A percentile compares a stretch with the other conserved stretches of the same genome.
Conservation (phyloP, 2,113 vertebrate species). For the Micromys minutus region DNA sequence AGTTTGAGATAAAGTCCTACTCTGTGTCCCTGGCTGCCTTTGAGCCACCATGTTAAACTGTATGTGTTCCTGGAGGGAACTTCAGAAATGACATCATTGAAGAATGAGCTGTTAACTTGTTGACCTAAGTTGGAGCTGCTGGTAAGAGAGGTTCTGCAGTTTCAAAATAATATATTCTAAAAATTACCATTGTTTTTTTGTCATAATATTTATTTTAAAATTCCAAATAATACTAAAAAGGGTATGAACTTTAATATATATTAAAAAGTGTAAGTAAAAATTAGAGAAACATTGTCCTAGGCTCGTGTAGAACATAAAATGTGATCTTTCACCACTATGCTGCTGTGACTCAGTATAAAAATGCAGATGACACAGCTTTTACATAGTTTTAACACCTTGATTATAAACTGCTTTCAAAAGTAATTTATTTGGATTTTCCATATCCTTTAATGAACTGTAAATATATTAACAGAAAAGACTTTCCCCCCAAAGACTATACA, state of each 20-base stretch:
- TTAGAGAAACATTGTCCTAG: slow-evolving; percentile 44
- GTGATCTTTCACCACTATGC: background rate
- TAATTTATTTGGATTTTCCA: slow-evolving; percentile 88
- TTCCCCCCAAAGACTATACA: slow-evolving; percentile 82
- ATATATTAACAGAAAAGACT: slow-evolving; percentile 88
- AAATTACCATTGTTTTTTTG: slow-evolving; percentile 56
- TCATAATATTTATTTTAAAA: slow-evolving; percentile 73
- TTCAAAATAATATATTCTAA: slow-evolving; percentile 68
- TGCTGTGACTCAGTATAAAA: slow-evolving; percentile 68
- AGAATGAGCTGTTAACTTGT: slow-evolving; percentile 34
- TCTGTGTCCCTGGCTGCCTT: background rate
- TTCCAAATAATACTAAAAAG: slow-evolving; percentile 70
- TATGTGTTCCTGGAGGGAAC: slow-evolving; percentile 45
- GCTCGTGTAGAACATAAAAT: slow-evolving; percentile 49
- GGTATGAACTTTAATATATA: slow-evolving; percentile 39
- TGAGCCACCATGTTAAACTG: background rate
- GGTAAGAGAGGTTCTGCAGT: slow-evolving; percentile 12
- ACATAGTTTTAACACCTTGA: slow-evolving; percentile 69
- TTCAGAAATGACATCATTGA: slow-evolving; percentile 30
- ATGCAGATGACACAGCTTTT: slow-evolving; percentile 70
- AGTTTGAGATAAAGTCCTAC: background rate
- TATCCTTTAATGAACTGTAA: slow-evolving; percentile 87
- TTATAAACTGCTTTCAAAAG: slow-evolving; percentile 85
- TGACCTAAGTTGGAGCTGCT: slow-evolving; percentile 50
- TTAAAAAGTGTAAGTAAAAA: slow-evolving; percentile 47